Base-by-base conservation (phyloP, 2,888 invertebrate genomes). In the Lordiphosa fenestrarum region DNA sequence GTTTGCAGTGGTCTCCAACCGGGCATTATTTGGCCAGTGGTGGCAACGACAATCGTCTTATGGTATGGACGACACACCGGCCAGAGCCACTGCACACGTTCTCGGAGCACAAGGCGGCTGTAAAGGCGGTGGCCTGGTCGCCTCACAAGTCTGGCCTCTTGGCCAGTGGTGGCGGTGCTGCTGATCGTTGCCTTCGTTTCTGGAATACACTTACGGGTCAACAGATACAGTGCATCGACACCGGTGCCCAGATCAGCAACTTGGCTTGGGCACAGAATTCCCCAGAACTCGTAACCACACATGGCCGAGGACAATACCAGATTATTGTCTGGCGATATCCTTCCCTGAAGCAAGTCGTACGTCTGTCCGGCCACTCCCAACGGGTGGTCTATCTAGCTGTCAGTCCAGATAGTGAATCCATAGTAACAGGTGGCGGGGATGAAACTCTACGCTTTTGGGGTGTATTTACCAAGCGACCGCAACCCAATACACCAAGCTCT, bases 261-360 rank as follows among this genome's bases (percentile, higher is more conserved):
- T 91, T 99, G 73, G 98, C 98, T 25, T 99, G 98, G 98, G 98
- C 98, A 15, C 98, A 98, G 85, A 98, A 98, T 90, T 96, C 98
- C 55, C 96, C 97, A 52, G 98, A 99, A 90, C 90, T 99, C 87
- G 98, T 98, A 47, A 97, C 97, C 77, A 99, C 98, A 0, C 98
- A 99, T 89, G 98, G 98, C 6, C 98, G 98, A 89, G 98, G 98
- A 10, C 98, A 98, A 90, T 98, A 98, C 90, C 98, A 99, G 91
- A 98, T 99, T 70, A 91, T 98, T 36, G 97, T 99, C 2, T 99
- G 98, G 99, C 98, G 98, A 87, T 99, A 98, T 90, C 98, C 99
- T 0, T 96, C 96, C 58, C 91, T 99, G 62, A 96, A 96, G 15
- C 98, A 98, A 90, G 97, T 98, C 57, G 98, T 98, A 23, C 98